A percentile compares a stretch with the other conserved stretches of the same genome.
Conservation (phyloP, 2,888 invertebrate genomes). For the Auanema freiburgensis region DNA sequence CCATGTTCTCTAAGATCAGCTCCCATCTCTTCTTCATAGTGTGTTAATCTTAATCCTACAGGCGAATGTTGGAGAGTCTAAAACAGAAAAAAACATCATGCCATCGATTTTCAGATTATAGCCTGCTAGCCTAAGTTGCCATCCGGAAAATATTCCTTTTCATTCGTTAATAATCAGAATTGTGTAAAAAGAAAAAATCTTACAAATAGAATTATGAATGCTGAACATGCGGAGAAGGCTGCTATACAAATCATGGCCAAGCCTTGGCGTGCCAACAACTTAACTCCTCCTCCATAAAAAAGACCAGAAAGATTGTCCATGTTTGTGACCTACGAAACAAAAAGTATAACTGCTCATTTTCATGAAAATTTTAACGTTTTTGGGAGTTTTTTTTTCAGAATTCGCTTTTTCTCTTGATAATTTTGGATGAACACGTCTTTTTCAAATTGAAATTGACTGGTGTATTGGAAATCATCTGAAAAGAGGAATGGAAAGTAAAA, state of each 20-base stretch:
- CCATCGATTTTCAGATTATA: not conserved
- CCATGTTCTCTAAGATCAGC: conserved; percentile 60
- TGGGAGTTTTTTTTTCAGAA: not conserved
- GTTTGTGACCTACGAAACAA: conserved; percentile 12
- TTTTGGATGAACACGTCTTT: not conserved
- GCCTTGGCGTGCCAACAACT: conserved; percentile 23
- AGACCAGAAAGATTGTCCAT: conserved; percentile 20
- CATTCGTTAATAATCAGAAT: not conserved
- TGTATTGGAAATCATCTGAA: not conserved
- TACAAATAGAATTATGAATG: conserved; percentile 35
- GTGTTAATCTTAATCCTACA: conserved; percentile 50
- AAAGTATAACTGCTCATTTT: not conserved
- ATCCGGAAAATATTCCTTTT: not conserved
- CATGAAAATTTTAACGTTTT: not conserved
- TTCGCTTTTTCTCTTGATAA: not conserved
- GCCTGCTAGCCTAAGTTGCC: not conserved
- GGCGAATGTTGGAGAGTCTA: conserved; percentile 50
- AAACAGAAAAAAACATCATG: conserved; percentile 9
- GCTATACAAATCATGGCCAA: conserved; percentile 24
- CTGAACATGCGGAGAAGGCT: conserved; percentile 26
- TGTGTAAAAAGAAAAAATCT: conserved; percentile 2
- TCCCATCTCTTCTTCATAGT: conserved; percentile 58
- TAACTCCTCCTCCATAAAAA: conserved; percentile 29
- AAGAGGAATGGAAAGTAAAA: not conserved
- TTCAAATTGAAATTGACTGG: no score